phyloP scores from a whole-genome alignment of 2,797 vertebrate species.

The Lophotriccus pileatus region DNA sequence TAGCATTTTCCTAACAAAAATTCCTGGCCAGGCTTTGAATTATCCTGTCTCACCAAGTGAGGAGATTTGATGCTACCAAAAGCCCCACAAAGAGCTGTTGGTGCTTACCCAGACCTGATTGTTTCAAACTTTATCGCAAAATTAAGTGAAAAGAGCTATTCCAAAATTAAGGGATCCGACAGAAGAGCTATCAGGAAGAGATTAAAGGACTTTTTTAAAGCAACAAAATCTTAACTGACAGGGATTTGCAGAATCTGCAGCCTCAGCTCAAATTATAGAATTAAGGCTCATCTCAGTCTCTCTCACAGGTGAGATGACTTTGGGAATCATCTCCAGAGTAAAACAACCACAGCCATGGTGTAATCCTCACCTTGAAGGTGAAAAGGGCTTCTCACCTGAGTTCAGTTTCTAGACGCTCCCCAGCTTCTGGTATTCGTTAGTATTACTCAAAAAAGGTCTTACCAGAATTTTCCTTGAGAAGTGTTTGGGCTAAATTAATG shows the following conservation, averaged over 20 bases:
- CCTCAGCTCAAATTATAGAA: not conserved
- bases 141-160: not conserved
- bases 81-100: not conserved
- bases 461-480: not conserved
- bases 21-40: not conserved
- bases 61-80: not conserved
- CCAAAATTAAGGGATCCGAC: not conserved
- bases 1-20: not conserved
- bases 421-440: not conserved
- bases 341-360: fast-evolving
- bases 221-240: not conserved
- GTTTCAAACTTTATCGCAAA: not conserved
- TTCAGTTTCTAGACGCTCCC: not conserved
- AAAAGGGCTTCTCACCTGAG: not conserved
- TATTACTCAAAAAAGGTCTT: not conserved
- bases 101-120: not conserved
- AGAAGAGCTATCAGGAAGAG: not conserved
- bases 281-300: not conserved
- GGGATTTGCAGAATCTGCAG: not conserved
- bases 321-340: not conserved
- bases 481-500: not conserved
- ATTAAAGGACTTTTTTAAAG: not conserved
- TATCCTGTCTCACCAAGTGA: not conserved
- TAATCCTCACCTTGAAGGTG: not conserved
- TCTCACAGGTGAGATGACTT: not conserved